Evolutionary conservation across 1,140 invertebrate species (phyloP).

Genomic region (Nasonia longicornis): DNA sequence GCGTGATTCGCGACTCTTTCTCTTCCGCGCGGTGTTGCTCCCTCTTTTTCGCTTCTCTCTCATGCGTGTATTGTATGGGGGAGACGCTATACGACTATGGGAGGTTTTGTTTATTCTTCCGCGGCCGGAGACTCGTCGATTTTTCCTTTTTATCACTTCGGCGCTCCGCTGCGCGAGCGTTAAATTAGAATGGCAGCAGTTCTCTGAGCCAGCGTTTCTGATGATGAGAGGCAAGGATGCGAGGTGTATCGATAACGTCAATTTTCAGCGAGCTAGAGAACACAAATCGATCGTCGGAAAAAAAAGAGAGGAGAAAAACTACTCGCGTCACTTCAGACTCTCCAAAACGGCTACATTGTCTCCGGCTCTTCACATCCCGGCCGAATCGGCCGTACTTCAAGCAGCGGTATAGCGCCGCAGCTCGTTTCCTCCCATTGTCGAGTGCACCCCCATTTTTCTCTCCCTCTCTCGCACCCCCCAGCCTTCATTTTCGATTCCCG

Average conservation of each 20-base stretch:
- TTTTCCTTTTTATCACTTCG: constrained; percentile 26
- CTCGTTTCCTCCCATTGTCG: constrained; percentile 7
- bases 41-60: constrained; percentile 32
- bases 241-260: neutral
- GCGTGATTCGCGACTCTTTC: constrained; percentile 32
- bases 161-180: too few species aligned
- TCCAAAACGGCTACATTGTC: constrained; percentile 22
- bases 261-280: neutral
- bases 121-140: constrained; percentile 27
- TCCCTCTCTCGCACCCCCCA: neutral
- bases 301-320: neutral
- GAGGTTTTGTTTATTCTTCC: constrained; percentile 17
- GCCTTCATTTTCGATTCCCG: constrained; percentile 36
- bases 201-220: too few species aligned
- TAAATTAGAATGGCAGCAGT: too few species aligned
- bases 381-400: neutral
- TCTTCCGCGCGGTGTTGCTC: neutral
- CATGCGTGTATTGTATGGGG: neutral
- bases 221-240: too few species aligned
- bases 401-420: neutral
- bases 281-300: neutral
- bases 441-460: neutral
- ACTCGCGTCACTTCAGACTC: neutral
- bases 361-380: neutral
- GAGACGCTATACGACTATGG: too few species aligned